Conservation (phyloP, 2,888 invertebrate genomes). For the Chalcosyrphus nemorum region DNA sequence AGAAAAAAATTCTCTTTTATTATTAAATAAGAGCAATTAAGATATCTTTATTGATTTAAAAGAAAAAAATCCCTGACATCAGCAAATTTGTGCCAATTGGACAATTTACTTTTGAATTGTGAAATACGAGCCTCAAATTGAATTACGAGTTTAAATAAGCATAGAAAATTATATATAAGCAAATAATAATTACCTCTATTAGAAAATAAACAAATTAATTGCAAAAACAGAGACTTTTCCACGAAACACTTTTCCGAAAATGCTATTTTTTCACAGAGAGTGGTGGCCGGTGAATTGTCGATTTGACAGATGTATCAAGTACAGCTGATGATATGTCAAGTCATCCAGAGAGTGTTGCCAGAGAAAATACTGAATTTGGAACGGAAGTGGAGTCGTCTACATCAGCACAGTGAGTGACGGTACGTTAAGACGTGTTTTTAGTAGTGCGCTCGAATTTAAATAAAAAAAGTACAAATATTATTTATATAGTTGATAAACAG, state of each 20-base stretch:
- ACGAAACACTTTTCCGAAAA: background rate
- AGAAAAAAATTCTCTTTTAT: background rate
- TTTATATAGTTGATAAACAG: too few species aligned
- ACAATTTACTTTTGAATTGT: background rate
- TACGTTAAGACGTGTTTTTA: too few species aligned
- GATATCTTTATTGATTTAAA: background rate
- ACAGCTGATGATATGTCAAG: constrained; percentile 29
- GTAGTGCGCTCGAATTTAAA: too few species aligned
- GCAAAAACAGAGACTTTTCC: background rate
- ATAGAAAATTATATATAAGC: background rate
- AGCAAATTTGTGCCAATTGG: background rate
- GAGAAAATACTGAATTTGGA: background rate
- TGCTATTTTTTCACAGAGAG: constrained; percentile 1
- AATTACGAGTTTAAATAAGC: too few species aligned
- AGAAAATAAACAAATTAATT: constrained; percentile 22
- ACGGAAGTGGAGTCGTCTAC: background rate
- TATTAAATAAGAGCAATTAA: background rate
- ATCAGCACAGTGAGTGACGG: too few species aligned
- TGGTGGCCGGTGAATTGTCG: constrained; percentile 2
- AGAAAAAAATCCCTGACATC: background rate
- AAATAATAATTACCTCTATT: constrained; percentile 6
- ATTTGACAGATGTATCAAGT: background rate
- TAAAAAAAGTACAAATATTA: too few species aligned
- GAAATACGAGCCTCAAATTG: background rate
- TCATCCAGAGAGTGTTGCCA: constrained; percentile 14